These are phyloP conservation scores for Periphyllus acericola DNA, from an alignment of 2,888 invertebrate genomes.

Conservation along the genomic window DNA sequence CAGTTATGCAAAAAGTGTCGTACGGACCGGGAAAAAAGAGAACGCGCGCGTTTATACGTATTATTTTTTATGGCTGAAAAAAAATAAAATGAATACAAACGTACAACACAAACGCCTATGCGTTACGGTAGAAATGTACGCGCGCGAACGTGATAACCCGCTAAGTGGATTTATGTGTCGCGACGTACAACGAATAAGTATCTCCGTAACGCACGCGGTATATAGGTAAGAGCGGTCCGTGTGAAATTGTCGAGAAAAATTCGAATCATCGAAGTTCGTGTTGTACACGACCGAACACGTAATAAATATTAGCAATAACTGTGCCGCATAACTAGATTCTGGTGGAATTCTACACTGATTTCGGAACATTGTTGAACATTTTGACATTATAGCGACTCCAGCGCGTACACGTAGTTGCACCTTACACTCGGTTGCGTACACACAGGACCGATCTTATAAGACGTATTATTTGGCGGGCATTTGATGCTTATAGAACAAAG, in stretches of 20 bases:
- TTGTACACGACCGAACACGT: too few relatives aligned
- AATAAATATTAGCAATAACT: neutral
- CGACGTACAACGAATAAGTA: neutral
- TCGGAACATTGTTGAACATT: neutral
- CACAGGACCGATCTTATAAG: too few relatives aligned
- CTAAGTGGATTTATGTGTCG: constrained; percentile 24
- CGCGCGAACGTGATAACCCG: neutral
- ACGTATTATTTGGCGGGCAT: too few relatives aligned
- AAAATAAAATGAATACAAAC: too few relatives aligned
- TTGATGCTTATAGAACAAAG: too few relatives aligned
- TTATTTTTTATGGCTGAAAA: too few relatives aligned
- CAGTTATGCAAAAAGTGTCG: constrained; percentile 44
- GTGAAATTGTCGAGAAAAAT: neutral
- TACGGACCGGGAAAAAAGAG: constrained; percentile 33
- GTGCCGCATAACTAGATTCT: neutral
- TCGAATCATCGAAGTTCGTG: neutral
- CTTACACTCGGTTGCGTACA: too few relatives aligned
- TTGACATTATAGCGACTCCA: too few relatives aligned
- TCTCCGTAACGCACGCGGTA: neutral
- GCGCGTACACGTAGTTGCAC: too few relatives aligned
- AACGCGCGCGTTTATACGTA: neutral
- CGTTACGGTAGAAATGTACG: neutral
- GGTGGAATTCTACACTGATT: neutral
- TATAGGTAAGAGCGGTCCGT: neutral
- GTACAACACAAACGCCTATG: too few relatives aligned